Evolutionary conservation across 2,888 invertebrate species (phyloP).

Genomic region (Drosophila kuntzei): DNA sequence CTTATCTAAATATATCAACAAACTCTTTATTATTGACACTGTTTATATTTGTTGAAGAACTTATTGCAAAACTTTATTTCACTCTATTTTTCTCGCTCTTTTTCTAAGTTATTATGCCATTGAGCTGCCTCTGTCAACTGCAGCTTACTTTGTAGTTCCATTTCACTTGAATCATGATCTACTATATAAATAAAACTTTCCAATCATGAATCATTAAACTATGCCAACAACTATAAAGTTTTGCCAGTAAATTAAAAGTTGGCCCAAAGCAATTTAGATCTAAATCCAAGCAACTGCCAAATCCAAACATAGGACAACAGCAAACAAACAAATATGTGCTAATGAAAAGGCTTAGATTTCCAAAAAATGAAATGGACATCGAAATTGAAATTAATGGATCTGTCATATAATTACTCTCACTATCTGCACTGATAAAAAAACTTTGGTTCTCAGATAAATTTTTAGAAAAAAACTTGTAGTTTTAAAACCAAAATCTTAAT

Average conservation of each 20-base stretch:
- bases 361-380: conserved; percentile 11
- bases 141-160: conserved; percentile 33
- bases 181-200: conserved; percentile 54
- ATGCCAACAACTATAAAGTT: conserved; percentile 42
- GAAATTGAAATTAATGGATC: conserved; percentile 65
- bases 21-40: conserved; percentile 1
- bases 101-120: background rate
- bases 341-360: conserved; percentile 47
- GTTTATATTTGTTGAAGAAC: conserved; percentile 4
- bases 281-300: conserved; percentile 51
- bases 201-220: conserved; percentile 68
- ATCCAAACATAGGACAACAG: conserved; percentile 17
- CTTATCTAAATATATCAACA: background rate
- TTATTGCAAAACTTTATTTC: background rate
- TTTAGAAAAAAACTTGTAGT: no score
- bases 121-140: conserved; percentile 19
- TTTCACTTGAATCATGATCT: conserved; percentile 37
- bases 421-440: no score
- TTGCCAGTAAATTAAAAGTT: conserved; percentile 56
- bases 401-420: no score
- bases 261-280: conserved; percentile 59
- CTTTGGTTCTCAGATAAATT: no score
- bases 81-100: background rate
- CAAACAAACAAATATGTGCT: conserved; percentile 43
- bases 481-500: no score